Percentiles rank a stretch among this genome's conserved stretches.
Conservation (phyloP, 2,888 invertebrate genomes). For the Steromphala cineraria region DNA sequence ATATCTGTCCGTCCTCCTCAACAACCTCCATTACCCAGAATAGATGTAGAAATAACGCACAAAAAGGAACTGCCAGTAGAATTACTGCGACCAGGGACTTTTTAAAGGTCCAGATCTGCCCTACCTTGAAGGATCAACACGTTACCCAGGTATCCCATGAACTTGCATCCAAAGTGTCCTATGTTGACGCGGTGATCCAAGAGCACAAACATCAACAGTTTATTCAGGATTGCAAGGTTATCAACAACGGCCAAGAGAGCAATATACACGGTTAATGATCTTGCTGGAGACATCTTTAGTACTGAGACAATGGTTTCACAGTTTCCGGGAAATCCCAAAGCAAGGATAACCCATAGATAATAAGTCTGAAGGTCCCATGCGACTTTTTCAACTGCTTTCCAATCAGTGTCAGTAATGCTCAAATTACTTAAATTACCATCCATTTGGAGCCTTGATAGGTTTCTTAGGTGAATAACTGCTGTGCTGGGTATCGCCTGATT, state of each 20-base stretch:
- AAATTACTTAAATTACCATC: too few relatives aligned
- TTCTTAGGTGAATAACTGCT: too few relatives aligned
- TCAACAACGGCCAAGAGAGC: slow-evolving; percentile 38
- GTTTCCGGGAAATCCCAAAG: slow-evolving; percentile 37
- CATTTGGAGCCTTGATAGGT: too few relatives aligned
- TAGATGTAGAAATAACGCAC: slow-evolving; percentile 10
- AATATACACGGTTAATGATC: slow-evolving; percentile 34
- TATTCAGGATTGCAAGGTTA: slow-evolving; percentile 31
- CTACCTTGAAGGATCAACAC: slow-evolving; percentile 19
- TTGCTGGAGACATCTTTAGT: slow-evolving; percentile 30
- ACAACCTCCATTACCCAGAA: slow-evolving; percentile 19
- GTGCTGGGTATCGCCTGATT: too few relatives aligned
- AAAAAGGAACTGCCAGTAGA: background rate
- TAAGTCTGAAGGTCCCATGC: slow-evolving; percentile 16
- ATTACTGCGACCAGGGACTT: slow-evolving; percentile 11
- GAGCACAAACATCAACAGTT: slow-evolving; percentile 29
- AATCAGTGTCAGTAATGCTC: too few relatives aligned
- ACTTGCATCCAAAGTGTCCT: slow-evolving; percentile 30
- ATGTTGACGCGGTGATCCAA: slow-evolving; percentile 27
- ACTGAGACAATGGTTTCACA: slow-evolving; percentile 34
- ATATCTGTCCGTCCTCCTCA: background rate
- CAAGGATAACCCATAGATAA: slow-evolving; percentile 38
- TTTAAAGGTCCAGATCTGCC: slow-evolving; percentile 22
- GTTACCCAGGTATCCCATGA: slow-evolving; percentile 23
- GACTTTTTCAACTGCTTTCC: background rate